Conservation (phyloP, 2,888 invertebrate species). For the Gasteruption jaculator region DNA sequence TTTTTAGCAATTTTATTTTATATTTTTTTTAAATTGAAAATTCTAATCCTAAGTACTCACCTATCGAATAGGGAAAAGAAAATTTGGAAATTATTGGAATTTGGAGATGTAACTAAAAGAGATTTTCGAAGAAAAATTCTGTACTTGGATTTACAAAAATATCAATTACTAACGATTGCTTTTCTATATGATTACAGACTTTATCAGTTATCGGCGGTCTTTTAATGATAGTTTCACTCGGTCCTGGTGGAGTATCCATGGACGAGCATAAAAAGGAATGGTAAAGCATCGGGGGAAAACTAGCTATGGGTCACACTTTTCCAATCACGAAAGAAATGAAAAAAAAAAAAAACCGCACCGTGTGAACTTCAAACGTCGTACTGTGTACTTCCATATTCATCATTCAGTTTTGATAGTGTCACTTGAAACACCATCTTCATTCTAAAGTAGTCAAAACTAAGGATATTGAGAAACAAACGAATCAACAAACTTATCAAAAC, state of each 20-base stretch:
- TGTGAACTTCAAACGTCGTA: too few species aligned
- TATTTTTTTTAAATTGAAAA: neutral
- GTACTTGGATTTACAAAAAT: too few species aligned
- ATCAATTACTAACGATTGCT: constrained; percentile 8
- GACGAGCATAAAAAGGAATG: constrained; percentile 99
- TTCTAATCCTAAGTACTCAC: too few species aligned
- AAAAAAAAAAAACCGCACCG: constrained; percentile 17
- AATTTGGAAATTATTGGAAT: neutral
- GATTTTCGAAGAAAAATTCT: too few species aligned
- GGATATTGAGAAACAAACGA: constrained; percentile 12
- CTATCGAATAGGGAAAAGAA: too few species aligned
- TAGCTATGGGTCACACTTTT: neutral
- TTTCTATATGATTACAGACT: constrained; percentile 68
- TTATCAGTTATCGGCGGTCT: constrained; percentile 98
- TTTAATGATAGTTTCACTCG: constrained; percentile 95
- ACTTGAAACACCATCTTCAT: too few species aligned
- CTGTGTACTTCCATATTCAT: too few species aligned
- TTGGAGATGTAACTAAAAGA: too few species aligned
- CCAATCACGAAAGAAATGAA: constrained; percentile 3
- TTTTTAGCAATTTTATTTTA: neutral
- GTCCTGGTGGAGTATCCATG: constrained; percentile 98
- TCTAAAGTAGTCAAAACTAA: constrained; percentile 3
- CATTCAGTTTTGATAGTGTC: too few species aligned
- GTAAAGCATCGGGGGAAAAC: constrained; percentile 55
- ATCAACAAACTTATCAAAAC: constrained; percentile 7